Base-by-base conservation (phyloP, 2,797 vertebrate species). In the Enteromius radiatus region DNA sequence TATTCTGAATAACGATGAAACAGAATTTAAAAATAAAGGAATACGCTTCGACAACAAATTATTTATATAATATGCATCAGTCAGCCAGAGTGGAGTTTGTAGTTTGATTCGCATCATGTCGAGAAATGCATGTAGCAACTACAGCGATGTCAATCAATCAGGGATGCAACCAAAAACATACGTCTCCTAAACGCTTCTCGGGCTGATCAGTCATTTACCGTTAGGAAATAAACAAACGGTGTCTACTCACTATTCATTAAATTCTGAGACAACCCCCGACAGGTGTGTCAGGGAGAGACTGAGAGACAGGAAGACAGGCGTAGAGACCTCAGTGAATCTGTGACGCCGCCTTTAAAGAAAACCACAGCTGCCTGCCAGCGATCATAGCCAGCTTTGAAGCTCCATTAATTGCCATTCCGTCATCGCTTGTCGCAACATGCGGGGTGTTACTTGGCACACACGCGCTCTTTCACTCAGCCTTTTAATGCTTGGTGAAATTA, bases 391-490 rank as follows among this genome's bases (percentile, higher is more conserved):
- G 73, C 82, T 80, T 70, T 76, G 78, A 86, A 78, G 82, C 67
- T 73, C 71, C 64, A 81, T 89, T 87, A 86, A 84, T 85, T 80
- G 84, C 82, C 75, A 33, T 81, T 84, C 52, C 33, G n/a, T 82
- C 80, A 61, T 73, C 63, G 75, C 47, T 63, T 82, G 74, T 76
- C 74, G 17, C 67, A 83, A 84, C 78, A 82, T 61, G 67, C 70
- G 9, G 73, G 73, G 73, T 73, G 49, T 76, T 85, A 65, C 65
- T 75, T 75, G 41, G 64, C 76, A 79, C 75, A 38, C 47, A 73
- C 19, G 1, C 33, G 28, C 59, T 68, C 33, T 28, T 79, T 73
- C 71, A 23, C 38, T 56, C 78, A 77, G 38, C 61, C 56, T 68
- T 76, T 61, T 81, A 81, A 79, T 63, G 59, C 78, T 76, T 76